These are phyloP conservation scores for Vulpes lagopus DNA, from an alignment of 2,113 vertebrate genomes.

Conservation along the genomic window DNA sequence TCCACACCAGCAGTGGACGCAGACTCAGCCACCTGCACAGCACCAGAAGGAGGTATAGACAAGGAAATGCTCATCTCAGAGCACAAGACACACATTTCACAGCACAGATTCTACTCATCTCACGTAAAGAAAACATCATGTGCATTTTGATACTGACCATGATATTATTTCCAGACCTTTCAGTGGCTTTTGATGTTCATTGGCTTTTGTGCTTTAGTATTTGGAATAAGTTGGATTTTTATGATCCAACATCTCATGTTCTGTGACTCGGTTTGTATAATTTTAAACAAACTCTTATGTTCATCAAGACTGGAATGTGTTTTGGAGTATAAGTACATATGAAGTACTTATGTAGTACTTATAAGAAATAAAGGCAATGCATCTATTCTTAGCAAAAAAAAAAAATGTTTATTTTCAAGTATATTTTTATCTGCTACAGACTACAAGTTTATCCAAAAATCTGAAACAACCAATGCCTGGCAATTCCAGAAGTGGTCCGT, in stretches of 20 bases:
- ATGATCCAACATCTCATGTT: neutral
- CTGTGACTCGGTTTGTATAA: neutral
- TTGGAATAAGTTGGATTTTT: constrained; percentile 28
- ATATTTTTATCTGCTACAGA: neutral
- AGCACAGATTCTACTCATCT: neutral
- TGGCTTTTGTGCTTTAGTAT: neutral
- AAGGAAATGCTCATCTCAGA: accelerated
- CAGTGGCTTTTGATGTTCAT: neutral
- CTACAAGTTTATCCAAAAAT: neutral
- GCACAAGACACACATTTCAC: neutral
- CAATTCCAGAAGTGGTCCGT: neutral
- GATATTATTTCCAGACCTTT: neutral
- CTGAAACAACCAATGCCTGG: neutral
- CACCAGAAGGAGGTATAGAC: neutral
- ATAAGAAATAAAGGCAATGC: constrained; percentile 25
- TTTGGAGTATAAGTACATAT: neutral
- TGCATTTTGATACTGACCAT: neutral
- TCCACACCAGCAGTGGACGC: no score
- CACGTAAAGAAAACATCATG: neutral
- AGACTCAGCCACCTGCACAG: neutral
- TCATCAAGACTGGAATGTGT: neutral
- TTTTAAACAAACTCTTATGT: neutral
- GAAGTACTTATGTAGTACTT: neutral
- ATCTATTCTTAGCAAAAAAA: neutral
- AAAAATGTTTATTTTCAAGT: neutral